A percentile compares a stretch with the other conserved stretches of the same genome.
Evolutionary conservation across 2,888 invertebrate species (phyloP).

Genomic region (Drosophila hawaiiensis): DNA sequence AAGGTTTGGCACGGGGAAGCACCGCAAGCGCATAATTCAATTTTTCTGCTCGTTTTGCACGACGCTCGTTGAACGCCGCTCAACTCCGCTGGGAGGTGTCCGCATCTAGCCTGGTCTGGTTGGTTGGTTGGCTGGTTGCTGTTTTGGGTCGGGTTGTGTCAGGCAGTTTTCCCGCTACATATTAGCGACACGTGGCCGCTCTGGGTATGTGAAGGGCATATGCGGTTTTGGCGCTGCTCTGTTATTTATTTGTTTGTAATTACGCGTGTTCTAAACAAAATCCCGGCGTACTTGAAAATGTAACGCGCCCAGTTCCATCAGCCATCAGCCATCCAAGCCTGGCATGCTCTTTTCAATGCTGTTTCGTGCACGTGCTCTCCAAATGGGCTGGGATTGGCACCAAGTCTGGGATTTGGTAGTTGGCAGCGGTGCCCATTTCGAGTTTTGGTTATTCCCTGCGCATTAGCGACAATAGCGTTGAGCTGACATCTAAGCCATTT

Average conservation of each 20-base stretch:
- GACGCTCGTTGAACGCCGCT: constrained; percentile 70
- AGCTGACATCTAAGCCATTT: constrained; percentile 60
- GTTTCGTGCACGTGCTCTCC: constrained; percentile 39
- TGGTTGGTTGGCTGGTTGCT: neutral
- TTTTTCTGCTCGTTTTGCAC: constrained; percentile 83
- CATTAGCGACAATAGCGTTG: constrained; percentile 63
- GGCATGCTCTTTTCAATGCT: constrained; percentile 67
- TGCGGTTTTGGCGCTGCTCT: constrained; percentile 61
- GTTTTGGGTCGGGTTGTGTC: neutral
- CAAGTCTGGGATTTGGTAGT: neutral
- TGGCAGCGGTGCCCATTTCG: neutral
- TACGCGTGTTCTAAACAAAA: constrained; percentile 80
- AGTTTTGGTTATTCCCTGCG: constrained; percentile 51
- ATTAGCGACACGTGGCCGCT: constrained; percentile 75
- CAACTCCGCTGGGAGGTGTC: constrained; percentile 58
- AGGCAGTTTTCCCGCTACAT: constrained; percentile 38
- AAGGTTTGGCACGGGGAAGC: constrained; percentile 60
- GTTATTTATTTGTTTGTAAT: constrained; percentile 83
- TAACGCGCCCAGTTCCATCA: constrained; percentile 45
- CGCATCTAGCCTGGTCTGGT: constrained; percentile 6
- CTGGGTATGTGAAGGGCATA: constrained; percentile 36
- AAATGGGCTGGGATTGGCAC: constrained; percentile 25
- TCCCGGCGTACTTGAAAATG: constrained; percentile 71
- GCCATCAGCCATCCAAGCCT: constrained; percentile 19
- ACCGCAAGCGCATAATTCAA: constrained; percentile 84